Conservation (phyloP, 2,797 vertebrate genomes). For the Ambastaia sidthimunki region DNA sequence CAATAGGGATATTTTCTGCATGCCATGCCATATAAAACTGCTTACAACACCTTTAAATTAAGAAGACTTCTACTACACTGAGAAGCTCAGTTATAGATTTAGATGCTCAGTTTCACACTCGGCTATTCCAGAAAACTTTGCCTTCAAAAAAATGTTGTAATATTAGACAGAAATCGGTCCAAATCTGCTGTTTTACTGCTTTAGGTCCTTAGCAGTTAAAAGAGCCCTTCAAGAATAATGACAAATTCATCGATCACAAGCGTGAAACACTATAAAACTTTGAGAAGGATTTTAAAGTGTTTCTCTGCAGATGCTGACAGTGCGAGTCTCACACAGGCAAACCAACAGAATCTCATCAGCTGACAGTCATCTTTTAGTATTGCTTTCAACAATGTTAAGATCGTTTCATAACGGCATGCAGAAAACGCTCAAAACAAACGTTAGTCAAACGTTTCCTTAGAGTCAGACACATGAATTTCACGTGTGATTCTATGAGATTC, state of each 20-base stretch:
- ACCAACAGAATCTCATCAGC: conserved; percentile 3
- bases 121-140: background rate
- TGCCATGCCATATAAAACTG: background rate
- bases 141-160: background rate
- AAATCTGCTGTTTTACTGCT: conserved; percentile 2
- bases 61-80: background rate
- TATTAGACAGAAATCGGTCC: background rate
- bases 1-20: background rate
- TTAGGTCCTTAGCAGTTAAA: background rate
- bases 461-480: background rate
- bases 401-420: conserved; percentile 26
- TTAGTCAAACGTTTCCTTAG: conserved; percentile 63
- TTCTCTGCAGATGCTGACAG: conserved; percentile 21
- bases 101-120: background rate
- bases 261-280: background rate
- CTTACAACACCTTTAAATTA: conserved; percentile 2
- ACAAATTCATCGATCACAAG: conserved; percentile 32
- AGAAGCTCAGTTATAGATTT: background rate
- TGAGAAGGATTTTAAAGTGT: conserved; percentile 20
- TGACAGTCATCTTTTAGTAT: conserved; percentile 14
- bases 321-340: conserved; percentile 23
- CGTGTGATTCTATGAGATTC: too few relatives aligned
- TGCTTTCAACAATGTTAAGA: conserved; percentile 19
- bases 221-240: conserved; percentile 15
- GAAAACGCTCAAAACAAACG: conserved; percentile 28